Evolutionary conservation across 2,113 vertebrate genomes (phyloP), one percentile per base, ranked within the genome.

Genomic region (Dolichotis patagonum): DNA sequence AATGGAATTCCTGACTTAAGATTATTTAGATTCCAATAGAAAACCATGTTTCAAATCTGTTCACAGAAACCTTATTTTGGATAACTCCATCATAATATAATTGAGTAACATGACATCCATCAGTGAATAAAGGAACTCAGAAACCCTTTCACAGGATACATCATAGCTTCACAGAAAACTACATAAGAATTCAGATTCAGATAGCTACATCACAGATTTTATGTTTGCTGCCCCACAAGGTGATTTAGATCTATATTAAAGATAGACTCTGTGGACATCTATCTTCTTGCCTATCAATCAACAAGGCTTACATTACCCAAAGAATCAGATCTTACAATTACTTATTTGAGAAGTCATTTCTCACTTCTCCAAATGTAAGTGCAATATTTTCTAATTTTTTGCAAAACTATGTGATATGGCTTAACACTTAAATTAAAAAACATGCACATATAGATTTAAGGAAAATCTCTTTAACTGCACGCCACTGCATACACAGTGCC

Each of bases 341-440:
- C 32, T 85, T 84, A 56, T 84, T 82, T 78, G 58, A 96, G 75
- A 95, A 80, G 5, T 0, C 28, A 14, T 52, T 28, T 52, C 24
- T 52, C 60, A 46, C 62, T 65, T 96, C 38, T 83, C 35, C 32
- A 96, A 90, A 81, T 85, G 54, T 85, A 94, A 87, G 81, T 88
- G 80, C 62, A 78, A 67, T 71, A 49, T 38, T 75, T 94, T 92
- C 41, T 96, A 22, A 17, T 78, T 82, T 95, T 52, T 92, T n/a
- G 38, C 20, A 90, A 90, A 41, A 3, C 26, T 87, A 82, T 46
- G 95, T 73, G 67, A 77, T 60, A 43, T 91, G 69, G 13, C 49
- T 90, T 88, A 82, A 95, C 5, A 56, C 16, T 82, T 65, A 90
- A 41, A 85, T n/a, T 78, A 43, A 30, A 91, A 96, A 95, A 41